Percentiles rank a stretch among this genome's conserved stretches.
Conservation (phyloP, 2,797 vertebrate genomes). For the Anabacerthia variegaticeps region DNA sequence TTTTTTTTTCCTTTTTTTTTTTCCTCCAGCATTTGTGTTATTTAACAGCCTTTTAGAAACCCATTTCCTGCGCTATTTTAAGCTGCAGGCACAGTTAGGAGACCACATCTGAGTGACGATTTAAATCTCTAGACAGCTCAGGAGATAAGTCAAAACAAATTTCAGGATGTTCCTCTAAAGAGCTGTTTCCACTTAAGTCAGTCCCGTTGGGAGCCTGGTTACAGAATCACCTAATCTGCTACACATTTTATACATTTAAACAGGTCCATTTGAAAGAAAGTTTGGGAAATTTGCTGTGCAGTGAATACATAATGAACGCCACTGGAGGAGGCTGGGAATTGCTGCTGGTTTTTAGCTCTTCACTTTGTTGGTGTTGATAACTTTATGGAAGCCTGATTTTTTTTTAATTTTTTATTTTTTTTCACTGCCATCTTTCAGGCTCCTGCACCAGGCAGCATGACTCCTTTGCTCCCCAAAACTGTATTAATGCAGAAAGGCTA, state of each 20-base stretch:
- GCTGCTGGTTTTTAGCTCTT: not conserved
- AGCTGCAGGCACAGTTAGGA: constrained; percentile 33
- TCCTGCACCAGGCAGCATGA: not conserved
- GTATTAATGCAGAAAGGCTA: not conserved
- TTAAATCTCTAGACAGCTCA: constrained; percentile 47
- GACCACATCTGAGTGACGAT: constrained; percentile 45
- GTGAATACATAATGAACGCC: constrained; percentile 26
- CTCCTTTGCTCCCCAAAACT: not conserved
- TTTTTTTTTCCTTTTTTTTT: not conserved
- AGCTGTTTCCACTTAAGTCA: constrained; percentile 60
- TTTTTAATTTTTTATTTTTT: not conserved
- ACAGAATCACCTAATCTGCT: constrained; percentile 36
- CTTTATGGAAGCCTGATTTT: not conserved
- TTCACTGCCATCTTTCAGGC: not conserved
- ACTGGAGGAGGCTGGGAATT: not conserved
- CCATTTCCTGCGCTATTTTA: constrained; percentile 43
- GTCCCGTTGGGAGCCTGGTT: constrained; percentile 35
- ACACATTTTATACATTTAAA: constrained; percentile 42
- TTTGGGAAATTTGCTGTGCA: not conserved
- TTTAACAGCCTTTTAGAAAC: constrained; percentile 64
- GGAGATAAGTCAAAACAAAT: constrained; percentile 67
- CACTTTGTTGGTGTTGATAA: not conserved
- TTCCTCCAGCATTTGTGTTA: not conserved
- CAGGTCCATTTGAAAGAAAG: constrained; percentile 46
- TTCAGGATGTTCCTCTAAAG: constrained; percentile 69